These are phyloP conservation scores for Laodelphax striatellus DNA, from an alignment of 1,140 invertebrate species.

Conservation along the genomic window DNA sequence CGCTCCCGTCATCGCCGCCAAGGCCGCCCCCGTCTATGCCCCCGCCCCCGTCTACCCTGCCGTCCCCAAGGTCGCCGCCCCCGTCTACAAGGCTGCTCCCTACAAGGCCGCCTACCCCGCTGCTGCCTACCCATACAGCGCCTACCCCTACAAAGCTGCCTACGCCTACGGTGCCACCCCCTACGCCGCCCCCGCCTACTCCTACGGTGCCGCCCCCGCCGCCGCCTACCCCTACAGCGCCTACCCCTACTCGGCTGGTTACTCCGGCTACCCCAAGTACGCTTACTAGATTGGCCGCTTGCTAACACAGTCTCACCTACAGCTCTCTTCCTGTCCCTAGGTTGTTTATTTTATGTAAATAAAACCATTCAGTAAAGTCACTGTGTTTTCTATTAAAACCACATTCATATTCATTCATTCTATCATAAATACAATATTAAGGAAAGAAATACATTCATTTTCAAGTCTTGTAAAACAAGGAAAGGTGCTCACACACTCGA, in stretches of 20 bases:
- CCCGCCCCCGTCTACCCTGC: not conserved
- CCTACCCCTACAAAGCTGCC: constrained; percentile 5
- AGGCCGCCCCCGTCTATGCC: not conserved
- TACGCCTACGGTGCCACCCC: not conserved
- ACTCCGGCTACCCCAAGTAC: not conserved
- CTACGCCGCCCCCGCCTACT: constrained; percentile 1
- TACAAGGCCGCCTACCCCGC: constrained; percentile 3
- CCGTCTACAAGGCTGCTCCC: not conserved
- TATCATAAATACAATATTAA: too few relatives aligned
- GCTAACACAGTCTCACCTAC: not conserved
- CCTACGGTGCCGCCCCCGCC: not conserved
- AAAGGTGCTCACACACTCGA: too few relatives aligned
- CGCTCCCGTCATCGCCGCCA: not conserved
- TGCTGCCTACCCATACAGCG: constrained; percentile 9
- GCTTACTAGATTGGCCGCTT: not conserved
- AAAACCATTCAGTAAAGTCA: too few relatives aligned
- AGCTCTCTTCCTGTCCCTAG: not conserved
- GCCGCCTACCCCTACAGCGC: constrained; percentile 12
- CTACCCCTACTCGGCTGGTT: constrained; percentile 10
- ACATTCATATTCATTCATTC: too few relatives aligned
- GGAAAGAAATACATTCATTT: too few relatives aligned
- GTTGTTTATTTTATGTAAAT: too few relatives aligned
- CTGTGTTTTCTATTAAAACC: too few relatives aligned
- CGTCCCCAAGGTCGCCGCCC: not conserved
- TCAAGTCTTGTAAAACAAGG: too few relatives aligned